A percentile compares a stretch with the other conserved stretches of the same genome.
Evolutionary conservation across 2,113 vertebrate genomes (phyloP).

Genomic region (Anhinga rufa): DNA sequence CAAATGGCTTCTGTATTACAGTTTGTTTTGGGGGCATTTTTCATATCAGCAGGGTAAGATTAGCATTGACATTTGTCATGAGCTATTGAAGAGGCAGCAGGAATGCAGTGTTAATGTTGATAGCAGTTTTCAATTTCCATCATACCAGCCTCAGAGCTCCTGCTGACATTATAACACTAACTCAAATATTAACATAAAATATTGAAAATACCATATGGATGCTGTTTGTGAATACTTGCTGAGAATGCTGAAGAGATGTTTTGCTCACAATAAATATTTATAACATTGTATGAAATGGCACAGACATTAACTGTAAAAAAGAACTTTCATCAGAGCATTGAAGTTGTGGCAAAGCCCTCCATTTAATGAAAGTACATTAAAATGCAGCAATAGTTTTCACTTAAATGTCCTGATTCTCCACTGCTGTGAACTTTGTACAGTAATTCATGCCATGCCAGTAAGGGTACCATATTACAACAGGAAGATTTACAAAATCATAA

Average conservation of each 20-base stretch:
- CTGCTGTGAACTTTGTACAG: not conserved
- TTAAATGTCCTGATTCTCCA: not conserved
- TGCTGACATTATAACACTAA: slow-evolving; percentile 49
- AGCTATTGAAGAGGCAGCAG: slow-evolving; percentile 30
- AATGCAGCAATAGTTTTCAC: not conserved
- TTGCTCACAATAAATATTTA: slow-evolving; percentile 34
- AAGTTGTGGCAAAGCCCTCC: not conserved
- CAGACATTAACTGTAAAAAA: not conserved
- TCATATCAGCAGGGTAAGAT: slow-evolving; percentile 2
- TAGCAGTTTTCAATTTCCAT: slow-evolving; percentile 25
- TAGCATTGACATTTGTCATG: slow-evolving; percentile 39
- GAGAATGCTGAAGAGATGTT: slow-evolving; percentile 15
- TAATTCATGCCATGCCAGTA: not conserved
- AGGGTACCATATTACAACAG: not conserved
- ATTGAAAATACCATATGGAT: slow-evolving; percentile 53
- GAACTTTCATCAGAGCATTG: not conserved
- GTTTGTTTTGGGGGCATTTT: slow-evolving; percentile 21
- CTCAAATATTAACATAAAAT: slow-evolving; percentile 67
- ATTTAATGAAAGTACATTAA: not conserved
- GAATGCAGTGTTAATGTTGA: not conserved
- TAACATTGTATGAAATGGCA: not conserved
- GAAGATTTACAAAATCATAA: not conserved
- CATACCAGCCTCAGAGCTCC: slow-evolving; percentile 11
- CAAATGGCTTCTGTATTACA: not conserved
- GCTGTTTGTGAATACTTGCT: slow-evolving; percentile 17